Evolutionary conservation across 2,888 invertebrate genomes (phyloP), one percentile per base, ranked within the genome.

Genomic region (Sphaerophoria taeniata): DNA sequence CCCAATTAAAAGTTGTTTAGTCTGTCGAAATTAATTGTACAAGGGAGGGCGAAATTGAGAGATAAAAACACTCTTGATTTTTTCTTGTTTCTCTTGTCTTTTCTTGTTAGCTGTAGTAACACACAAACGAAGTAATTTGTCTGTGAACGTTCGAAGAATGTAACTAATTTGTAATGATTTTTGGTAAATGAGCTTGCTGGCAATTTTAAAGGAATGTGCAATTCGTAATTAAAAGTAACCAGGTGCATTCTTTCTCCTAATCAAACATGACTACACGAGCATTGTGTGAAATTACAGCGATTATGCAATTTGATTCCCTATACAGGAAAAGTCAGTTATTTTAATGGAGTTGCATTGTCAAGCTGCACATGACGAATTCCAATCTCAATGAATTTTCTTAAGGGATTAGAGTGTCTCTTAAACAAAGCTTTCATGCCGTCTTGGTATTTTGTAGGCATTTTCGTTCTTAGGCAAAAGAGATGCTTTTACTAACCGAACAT

Each of bases 1-100:
- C 34, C 61, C 58, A 76, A 82, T 76, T 82, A 76, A 76, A 60
- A 61, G 65, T 76, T 82, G 81, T 81, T 75, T 81, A 75, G 81
- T 75, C 51, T 81, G 36, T 16, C 45, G 60, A 73, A 71, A 39
- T 77, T 33, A 33, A 70, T 55, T 45, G 3, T 36, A 49, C 65
- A 16, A 65, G 63, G 24, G 63, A 34, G n/a, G 12, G 9, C 24
- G 36, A 65, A 31, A 45, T 36, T 36, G 11, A 63, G 33, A 65
- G 9, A 56, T 14, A 36, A 56, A 55, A 61, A 61, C 24, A 31
- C 53, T 24, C 24, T 12, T 6, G 14, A 24, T n/a, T 7, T 55
- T 2, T 34, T 1, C 6, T n/a, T n/a, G n/a, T 16, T 0, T 58
- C 16, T 45, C 43, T 61, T 60, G 12, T 53, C 16, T 49, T 3